Base-by-base conservation (phyloP, 1,140 invertebrate species). In the Matsumurasca onukii region DNA sequence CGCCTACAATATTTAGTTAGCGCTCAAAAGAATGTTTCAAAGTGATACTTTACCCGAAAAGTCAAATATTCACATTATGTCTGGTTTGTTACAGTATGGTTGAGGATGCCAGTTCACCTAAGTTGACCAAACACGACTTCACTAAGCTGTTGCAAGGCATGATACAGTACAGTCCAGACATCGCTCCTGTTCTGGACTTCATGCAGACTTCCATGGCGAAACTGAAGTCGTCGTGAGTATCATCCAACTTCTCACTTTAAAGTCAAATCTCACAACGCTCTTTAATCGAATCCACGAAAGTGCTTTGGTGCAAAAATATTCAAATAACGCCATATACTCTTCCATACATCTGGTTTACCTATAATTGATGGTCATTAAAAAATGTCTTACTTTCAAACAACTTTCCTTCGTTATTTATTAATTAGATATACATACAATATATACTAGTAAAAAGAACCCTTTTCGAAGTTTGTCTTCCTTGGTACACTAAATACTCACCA, bases 71-170 rank as follows among this genome's bases (percentile, higher is more conserved):
- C n/a, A n/a, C n/a, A n/a, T n/a, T n/a, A n/a, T n/a, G n/a, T n/a
- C n/a, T n/a, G n/a, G n/a, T n/a, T n/a, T n/a, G n/a, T n/a, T n/a
- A n/a, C n/a, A n/a, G n/a, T n/a, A n/a, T n/a, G n/a, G n/a, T n/a
- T n/a, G n/a, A n/a, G n/a, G n/a, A n/a, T n/a, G n/a, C n/a, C n/a
- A n/a, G n/a, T n/a, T n/a, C n/a, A n/a, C n/a, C n/a, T n/a, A n/a
- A n/a, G n/a, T n/a, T n/a, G 15, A 59, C 55, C 25, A 59, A 27
- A n/a, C 55, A 29, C 30, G 55, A 59, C 24, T 59, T 59, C 25
- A 59, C 55, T 5, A 59, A 59, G 30, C 55, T 59, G 22, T 3
- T 59, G 22, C 55, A 59, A 59, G 55, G 55, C n/a, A 15, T 59
- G 5, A 27, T 59, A 2, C 55, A 59, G n/a, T 59, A 59, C 55